Evolutionary conservation across 2,113 vertebrate genomes (phyloP), one percentile per base, ranked within the genome.

Genomic region (Scomber scombrus): DNA sequence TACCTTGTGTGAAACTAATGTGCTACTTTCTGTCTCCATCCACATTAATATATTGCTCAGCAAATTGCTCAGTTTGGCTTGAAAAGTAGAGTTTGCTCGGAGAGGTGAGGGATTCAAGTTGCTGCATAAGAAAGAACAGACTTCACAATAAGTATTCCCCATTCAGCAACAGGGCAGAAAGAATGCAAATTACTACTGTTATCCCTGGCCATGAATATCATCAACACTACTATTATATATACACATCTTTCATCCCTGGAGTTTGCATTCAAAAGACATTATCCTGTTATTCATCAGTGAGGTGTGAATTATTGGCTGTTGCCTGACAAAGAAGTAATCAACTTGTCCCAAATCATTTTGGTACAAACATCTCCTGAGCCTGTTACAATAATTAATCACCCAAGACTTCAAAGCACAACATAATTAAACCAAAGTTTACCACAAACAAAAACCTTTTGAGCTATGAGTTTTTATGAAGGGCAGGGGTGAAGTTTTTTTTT

Each of bases 241-340:
- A 69, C 66, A 71, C 47, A 11, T 61, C 61, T 76, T 57, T 84
- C 71, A 75, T 65, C 80, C 16, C 52, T 54, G 29, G 43, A 46
- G 69, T 68, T 46, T 77, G 54, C 31, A 34, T 71, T 78, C 67
- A 74, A 26, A 66, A 56, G 55, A 47, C 73, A 71, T 82, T 50
- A 74, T 54, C 84, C 52, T 77, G 34, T 82, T 75, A 56, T 52
- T 85, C 67, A 83, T 85, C 85, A 87, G 63, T 64, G 78, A 90
- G 73, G 87, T 88, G 90, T 84, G 85, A 89, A 79, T 71, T 63
- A 74, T 65, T 52, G 62, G 61, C 51, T 82, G 66, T 11, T 87
- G 73, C 43, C 63, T 64, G 68, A 78, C 46, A 82, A 69, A 82
- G 63, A 77, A 61, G 50, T 65, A 57, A 85, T 78, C 76, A 74